Evolutionary conservation across 2,797 vertebrate species (phyloP).

Genomic region (Tolypeutes matacus): DNA sequence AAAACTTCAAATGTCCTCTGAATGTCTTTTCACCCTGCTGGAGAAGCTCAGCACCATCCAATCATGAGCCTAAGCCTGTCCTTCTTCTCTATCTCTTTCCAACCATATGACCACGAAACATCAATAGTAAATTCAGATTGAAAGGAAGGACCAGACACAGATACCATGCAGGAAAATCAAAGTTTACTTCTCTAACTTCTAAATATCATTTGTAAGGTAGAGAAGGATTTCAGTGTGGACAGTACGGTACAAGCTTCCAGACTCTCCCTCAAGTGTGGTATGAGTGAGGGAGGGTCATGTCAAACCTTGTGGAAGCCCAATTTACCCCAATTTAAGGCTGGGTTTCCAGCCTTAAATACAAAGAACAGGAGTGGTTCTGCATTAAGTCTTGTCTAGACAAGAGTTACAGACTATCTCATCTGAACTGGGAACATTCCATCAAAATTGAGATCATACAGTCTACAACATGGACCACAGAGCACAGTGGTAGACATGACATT

Average conservation of each 20-base stretch:
- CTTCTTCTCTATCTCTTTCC: not conserved
- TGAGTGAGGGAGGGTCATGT: not conserved
- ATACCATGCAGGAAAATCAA: not conserved
- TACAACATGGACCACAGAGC: no score
- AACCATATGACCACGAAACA: not conserved
- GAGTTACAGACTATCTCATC: not conserved
- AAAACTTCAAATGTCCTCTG: not conserved
- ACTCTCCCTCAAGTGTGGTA: not conserved
- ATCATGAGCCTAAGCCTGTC: not conserved
- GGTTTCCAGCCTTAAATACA: not conserved
- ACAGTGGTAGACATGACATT: not conserved
- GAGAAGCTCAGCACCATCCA: not conserved
- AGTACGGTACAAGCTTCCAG: not conserved
- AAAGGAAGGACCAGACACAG: not conserved
- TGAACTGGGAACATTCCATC: not conserved
- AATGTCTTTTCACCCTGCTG: not conserved
- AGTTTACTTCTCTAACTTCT: not conserved
- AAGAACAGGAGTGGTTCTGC: not conserved
- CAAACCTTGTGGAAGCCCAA: not conserved
- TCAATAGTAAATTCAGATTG: not conserved
- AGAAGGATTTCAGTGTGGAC: not conserved
- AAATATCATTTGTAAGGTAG: not conserved
- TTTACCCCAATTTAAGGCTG: no score
- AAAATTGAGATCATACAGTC: not conserved
- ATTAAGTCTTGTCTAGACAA: not conserved